These are phyloP conservation scores for Montipora efflorescens DNA, from an alignment of 64 coral and sea anemone genomes.

Conservation along the genomic window DNA sequence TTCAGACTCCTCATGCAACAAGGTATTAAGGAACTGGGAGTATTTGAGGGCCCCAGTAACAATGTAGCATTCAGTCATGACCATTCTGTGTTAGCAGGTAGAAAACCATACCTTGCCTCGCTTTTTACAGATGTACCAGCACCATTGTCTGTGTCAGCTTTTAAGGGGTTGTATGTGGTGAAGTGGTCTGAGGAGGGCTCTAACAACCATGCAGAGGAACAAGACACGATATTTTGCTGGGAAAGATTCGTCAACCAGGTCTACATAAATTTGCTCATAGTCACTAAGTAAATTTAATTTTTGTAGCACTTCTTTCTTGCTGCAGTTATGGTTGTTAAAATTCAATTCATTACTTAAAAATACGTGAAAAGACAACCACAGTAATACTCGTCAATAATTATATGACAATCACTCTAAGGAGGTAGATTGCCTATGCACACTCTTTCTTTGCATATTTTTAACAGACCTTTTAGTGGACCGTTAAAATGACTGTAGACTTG, in stretches of 20 bases:
- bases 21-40: slow-evolving; percentile 4
- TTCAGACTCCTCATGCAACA: not conserved
- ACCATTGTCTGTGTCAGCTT: slow-evolving; percentile 17
- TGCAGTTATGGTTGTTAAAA: no score
- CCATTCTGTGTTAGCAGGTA: not conserved
- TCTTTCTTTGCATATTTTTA: no score
- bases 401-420: no score
- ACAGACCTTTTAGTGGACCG: no score
- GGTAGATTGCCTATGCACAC: no score
- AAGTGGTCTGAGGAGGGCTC: slow-evolving; percentile 59
- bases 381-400: no score
- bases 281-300: no score
- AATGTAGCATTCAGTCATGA: not conserved
- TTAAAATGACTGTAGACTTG: no score
- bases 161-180: slow-evolving; percentile 43
- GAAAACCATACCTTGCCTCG: not conserved
- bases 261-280: not conserved
- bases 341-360: no score
- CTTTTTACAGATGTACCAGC: slow-evolving; percentile 29
- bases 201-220: slow-evolving; percentile 34
- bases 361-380: no score
- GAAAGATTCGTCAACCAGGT: slow-evolving; percentile 42
- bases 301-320: no score
- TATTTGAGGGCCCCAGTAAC: not conserved
- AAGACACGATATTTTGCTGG: slow-evolving; percentile 48